Conservation (phyloP, 2,113 vertebrate species). For the Climacteris rufus region DNA sequence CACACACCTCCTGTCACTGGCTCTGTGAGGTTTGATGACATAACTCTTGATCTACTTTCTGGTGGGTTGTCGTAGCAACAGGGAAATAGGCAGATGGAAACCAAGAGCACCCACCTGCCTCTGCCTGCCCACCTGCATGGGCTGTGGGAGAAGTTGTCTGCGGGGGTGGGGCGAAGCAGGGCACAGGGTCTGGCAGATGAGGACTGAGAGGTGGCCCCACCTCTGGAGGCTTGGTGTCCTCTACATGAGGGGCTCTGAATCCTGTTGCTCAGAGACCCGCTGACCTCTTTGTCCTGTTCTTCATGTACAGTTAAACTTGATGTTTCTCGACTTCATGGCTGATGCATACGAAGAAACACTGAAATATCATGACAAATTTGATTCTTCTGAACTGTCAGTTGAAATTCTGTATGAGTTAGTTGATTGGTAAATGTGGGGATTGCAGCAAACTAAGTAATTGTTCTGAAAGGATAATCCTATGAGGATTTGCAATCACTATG, state of each 20-base stretch:
- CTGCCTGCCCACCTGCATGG: background rate
- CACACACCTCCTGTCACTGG: background rate
- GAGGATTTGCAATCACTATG: background rate
- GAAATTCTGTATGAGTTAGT: background rate
- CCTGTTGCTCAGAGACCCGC: background rate
- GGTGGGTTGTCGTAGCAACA: conserved; percentile 20
- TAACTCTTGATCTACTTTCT: background rate
- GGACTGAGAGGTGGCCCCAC: background rate
- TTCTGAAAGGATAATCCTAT: background rate
- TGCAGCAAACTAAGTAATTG: background rate
- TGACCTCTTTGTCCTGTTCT: background rate
- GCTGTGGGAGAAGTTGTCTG: background rate
- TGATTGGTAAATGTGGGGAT: background rate
- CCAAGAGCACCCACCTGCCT: background rate
- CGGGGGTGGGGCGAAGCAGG: background rate
- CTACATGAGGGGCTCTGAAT: background rate
- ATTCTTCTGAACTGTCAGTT: background rate
- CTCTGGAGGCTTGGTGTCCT: background rate
- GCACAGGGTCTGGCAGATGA: background rate
- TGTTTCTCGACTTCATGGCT: background rate
- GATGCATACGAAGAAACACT: background rate
- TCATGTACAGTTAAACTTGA: background rate
- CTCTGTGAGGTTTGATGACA: background rate
- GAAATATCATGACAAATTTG: background rate
- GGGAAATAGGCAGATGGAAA: background rate